phyloP scores from a whole-genome alignment of 2,797 vertebrate genomes.

The Pristis pectinata region DNA sequence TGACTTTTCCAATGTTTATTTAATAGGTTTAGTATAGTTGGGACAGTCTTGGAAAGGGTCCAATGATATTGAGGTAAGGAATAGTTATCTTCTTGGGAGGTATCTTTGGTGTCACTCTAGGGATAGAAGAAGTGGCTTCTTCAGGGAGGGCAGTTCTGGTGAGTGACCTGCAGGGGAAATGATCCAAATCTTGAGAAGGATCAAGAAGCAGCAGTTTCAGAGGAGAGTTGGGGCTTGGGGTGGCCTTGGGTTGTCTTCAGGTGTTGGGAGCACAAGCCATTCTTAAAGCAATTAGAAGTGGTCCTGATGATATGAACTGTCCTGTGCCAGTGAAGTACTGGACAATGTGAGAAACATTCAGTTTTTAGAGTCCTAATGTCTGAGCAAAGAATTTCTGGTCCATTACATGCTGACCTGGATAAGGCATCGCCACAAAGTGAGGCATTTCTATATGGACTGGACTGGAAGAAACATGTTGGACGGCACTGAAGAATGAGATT shows the following conservation, averaged over 20 bases:
- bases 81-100: not conserved
- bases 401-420: not conserved
- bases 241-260: not conserved
- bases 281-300: not conserved
- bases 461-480: not conserved
- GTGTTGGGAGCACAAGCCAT: not conserved
- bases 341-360: not conserved
- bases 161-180: not conserved
- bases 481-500: not conserved
- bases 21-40: not conserved
- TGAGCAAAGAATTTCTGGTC: not conserved
- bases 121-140: not conserved
- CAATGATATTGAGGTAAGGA: not conserved
- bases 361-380: not conserved
- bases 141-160: not conserved
- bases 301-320: not conserved
- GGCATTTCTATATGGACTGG: not conserved
- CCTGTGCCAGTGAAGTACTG: not conserved
- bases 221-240: not conserved
- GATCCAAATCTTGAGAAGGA: not conserved
- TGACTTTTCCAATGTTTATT: not conserved
- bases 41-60: not conserved
- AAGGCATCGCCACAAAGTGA: not conserved
- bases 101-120: not conserved
- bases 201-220: not conserved